Evolutionary conservation across 2,888 invertebrate genomes (phyloP).

Genomic region (Pinctada fucata): DNA sequence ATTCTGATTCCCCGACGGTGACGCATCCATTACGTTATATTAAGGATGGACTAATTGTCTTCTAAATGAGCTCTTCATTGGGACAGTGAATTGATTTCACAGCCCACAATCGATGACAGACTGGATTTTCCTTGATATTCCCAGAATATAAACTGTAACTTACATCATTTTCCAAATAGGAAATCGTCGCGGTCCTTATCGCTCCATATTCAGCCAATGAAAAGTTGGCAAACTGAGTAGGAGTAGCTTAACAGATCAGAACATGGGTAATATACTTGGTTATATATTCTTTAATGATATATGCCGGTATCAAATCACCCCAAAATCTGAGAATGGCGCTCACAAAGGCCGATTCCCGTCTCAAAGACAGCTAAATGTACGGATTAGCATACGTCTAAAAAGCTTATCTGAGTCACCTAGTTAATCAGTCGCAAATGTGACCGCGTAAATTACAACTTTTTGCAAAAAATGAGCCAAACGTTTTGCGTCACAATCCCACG

Average conservation of each 20-base stretch:
- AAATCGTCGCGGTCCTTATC: no score
- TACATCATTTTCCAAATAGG: no score
- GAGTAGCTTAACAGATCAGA: neutral
- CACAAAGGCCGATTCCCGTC: neutral
- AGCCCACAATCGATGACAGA: no score
- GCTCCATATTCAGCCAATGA: neutral
- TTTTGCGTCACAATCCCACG: neutral
- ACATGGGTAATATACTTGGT: no score
- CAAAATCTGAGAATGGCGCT: neutral
- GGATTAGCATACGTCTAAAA: neutral
- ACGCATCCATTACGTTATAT: no score
- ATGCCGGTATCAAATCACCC: neutral
- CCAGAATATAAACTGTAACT: no score
- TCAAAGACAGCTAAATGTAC: neutral
- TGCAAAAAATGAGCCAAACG: neutral
- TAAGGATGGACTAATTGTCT: no score
- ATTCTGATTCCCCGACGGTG: no score
- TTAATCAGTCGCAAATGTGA: conserved; percentile 1
- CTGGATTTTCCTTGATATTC: no score
- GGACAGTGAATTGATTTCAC: no score
- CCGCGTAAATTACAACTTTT: neutral
- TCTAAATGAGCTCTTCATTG: no score
- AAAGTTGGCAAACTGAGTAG: neutral
- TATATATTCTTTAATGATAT: neutral
- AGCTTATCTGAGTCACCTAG: neutral